Percentiles rank a stretch among this genome's conserved stretches.
These are phyloP conservation scores for Clostera curtula DNA, from an alignment of 2,888 invertebrate genomes.

Conservation along the genomic window DNA sequence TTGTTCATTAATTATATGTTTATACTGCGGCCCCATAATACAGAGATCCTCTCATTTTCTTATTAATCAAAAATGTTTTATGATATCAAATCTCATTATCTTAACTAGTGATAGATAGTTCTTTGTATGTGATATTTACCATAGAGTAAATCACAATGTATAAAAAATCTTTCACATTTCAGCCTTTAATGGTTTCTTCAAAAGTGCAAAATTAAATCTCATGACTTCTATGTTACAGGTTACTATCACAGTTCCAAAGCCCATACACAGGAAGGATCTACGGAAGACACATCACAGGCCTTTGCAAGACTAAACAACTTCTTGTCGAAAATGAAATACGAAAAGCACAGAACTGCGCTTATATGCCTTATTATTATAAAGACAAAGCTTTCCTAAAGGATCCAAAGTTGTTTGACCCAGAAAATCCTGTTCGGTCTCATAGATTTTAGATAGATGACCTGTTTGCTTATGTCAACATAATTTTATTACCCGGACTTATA, in stretches of 20 bases:
- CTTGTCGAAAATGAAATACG: slow-evolving; percentile 82
- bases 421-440: slow-evolving; percentile 86
- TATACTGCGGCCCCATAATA: too few relatives aligned
- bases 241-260: slow-evolving; percentile 97
- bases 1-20: too few relatives aligned
- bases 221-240: too few relatives aligned
- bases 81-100: too few relatives aligned
- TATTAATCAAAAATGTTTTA: too few relatives aligned
- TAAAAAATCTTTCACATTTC: too few relatives aligned
- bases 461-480: slow-evolving; percentile 5
- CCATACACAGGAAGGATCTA: slow-evolving; percentile 95
- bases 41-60: too few relatives aligned
- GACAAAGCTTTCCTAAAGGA: slow-evolving; percentile 87
- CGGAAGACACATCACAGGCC: slow-evolving; percentile 93
- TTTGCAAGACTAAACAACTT: slow-evolving; percentile 88
- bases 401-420: slow-evolving; percentile 93
- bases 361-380: slow-evolving; percentile 90
- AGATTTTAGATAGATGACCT: slow-evolving; percentile 69
- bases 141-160: too few relatives aligned
- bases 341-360: slow-evolving; percentile 84
- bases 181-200: too few relatives aligned
- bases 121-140: too few relatives aligned
- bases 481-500: slow-evolving; percentile 3
- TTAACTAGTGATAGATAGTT: too few relatives aligned
- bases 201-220: too few relatives aligned